Evolutionary conservation across 2,797 vertebrate species (phyloP).

Genomic region (Syngnathus rostellatus): DNA sequence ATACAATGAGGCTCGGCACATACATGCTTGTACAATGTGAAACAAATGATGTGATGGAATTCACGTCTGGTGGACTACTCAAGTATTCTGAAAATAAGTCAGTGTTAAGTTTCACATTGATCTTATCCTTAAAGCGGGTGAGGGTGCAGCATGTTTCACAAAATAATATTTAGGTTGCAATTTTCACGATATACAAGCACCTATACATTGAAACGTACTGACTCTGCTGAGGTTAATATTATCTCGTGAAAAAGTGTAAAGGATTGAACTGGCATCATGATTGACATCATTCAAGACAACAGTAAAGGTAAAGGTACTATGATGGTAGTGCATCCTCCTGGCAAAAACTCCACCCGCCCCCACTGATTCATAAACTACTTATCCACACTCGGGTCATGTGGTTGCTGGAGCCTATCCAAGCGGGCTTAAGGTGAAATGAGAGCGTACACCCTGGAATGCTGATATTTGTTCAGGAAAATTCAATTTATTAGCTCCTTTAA

Average conservation of each 20-base stretch:
- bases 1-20: background rate
- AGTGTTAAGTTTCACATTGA: conserved; percentile 20
- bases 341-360: too few relatives aligned
- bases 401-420: background rate
- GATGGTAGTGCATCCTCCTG: too few relatives aligned
- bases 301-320: too few relatives aligned
- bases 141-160: background rate
- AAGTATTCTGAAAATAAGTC: background rate
- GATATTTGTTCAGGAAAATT: background rate
- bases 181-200: background rate
- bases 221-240: background rate
- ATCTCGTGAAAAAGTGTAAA: background rate
- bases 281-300: too few relatives aligned
- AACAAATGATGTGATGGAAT: conserved; percentile 5
- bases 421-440: background rate
- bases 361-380: background rate
- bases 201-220: background rate
- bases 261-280: background rate
- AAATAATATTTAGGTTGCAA: background rate
- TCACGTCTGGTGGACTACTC: conserved; percentile 5
- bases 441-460: background rate
- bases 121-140: conserved; percentile 7
- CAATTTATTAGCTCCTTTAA: background rate
- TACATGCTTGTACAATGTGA: background rate
- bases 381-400: background rate